Evolutionary conservation across 2,113 vertebrate species (phyloP).

Genomic region (Mungos mungo): DNA sequence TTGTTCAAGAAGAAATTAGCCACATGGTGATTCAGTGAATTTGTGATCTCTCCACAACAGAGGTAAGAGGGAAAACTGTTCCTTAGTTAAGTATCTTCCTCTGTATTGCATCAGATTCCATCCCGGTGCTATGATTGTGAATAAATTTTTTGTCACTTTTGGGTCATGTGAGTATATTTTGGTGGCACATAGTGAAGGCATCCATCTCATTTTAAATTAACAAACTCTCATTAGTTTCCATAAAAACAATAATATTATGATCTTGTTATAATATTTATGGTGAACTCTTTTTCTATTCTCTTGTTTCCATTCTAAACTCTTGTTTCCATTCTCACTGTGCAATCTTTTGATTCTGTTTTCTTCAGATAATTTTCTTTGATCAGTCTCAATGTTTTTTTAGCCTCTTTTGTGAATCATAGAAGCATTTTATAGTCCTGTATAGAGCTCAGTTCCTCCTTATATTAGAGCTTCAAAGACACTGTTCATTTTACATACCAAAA

Average conservation of each 20-base stretch:
- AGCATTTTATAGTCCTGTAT: not conserved
- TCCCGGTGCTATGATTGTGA: not conserved
- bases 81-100: not conserved
- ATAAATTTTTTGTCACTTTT: not conserved
- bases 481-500: slow-evolving; percentile 48
- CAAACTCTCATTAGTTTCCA: not conserved
- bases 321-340: not conserved
- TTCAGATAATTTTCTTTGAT: slow-evolving; percentile 69
- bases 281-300: not conserved
- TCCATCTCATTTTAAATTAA: not conserved
- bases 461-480: slow-evolving; percentile 43
- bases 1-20: not conserved
- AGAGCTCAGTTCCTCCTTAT: not conserved
- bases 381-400: slow-evolving; percentile 28
- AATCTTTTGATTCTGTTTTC: slow-evolving; percentile 47
- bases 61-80: not conserved
- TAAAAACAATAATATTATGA: not conserved
- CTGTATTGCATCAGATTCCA: not conserved
- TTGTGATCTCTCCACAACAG: not conserved
- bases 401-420: slow-evolving; percentile 43
- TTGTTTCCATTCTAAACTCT: not conserved
- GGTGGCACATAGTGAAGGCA: not conserved
- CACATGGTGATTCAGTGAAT: not conserved
- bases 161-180: not conserved
- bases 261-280: not conserved